Evolutionary conservation across 1,140 invertebrate species (phyloP).

Genomic region (Aphaenogaster ashmeadi): DNA sequence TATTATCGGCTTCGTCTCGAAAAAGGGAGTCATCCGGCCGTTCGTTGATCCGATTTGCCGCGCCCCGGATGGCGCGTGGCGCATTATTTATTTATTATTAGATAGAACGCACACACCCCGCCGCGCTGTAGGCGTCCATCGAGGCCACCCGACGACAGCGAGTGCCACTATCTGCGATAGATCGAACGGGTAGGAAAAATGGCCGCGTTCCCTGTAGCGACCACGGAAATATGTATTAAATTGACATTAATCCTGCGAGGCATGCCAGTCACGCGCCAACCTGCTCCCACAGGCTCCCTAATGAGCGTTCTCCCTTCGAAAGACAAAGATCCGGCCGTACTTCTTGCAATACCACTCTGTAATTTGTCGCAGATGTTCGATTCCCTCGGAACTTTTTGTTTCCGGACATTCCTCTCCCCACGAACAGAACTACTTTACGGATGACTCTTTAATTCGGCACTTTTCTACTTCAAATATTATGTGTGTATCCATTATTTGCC

Average conservation of each 20-base stretch:
- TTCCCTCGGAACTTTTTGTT: conserved; percentile 3
- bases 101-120: conserved; percentile 18
- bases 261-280: conserved; percentile 38
- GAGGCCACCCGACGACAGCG: conserved; percentile 12
- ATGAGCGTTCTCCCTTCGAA: conserved; percentile 6
- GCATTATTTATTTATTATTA: conserved; percentile 69
- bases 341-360: conserved; percentile 21
- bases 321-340: neutral
- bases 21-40: conserved; percentile 58
- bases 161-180: neutral
- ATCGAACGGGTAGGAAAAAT: conserved; percentile 15
- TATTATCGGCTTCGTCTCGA: conserved; percentile 60
- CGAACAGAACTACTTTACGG: neutral
- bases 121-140: neutral
- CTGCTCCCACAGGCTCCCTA: neutral
- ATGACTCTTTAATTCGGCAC: neutral
- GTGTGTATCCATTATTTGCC: neutral
- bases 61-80: conserved; percentile 54
- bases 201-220: neutral
- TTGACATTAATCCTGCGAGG: conserved; percentile 22
- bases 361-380: conserved; percentile 35
- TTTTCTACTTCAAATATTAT: neutral
- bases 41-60: conserved; percentile 63
- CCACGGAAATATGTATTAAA: conserved; percentile 35
- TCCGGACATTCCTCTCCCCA: neutral